phyloP scores from a whole-genome alignment of 2,113 vertebrate species.

The Ciconia maguari region DNA sequence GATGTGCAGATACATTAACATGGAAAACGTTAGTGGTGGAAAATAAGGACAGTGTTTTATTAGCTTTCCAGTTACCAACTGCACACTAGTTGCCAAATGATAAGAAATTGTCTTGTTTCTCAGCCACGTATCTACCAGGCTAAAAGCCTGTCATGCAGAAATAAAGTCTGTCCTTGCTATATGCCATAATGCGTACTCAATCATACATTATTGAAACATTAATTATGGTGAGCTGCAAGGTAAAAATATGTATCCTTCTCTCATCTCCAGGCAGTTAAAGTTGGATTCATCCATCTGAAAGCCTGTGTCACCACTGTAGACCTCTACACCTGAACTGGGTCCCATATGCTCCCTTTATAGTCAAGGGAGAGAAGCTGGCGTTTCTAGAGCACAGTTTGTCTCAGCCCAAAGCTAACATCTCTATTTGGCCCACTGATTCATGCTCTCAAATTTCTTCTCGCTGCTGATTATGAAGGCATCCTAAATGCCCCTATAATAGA shows the following conservation, averaged over 20 bases:
- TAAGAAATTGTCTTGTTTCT: background rate
- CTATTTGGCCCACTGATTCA: background rate
- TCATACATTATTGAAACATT: background rate
- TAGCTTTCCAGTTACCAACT: background rate
- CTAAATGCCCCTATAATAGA: background rate
- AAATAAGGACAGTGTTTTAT: background rate
- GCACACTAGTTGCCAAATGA: background rate
- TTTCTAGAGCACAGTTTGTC: background rate
- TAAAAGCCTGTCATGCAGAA: background rate
- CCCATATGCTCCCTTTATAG: background rate
- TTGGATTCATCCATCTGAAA: background rate
- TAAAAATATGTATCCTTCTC: background rate
- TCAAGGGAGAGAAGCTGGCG: background rate
- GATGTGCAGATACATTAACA: background rate
- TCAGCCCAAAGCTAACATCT: background rate
- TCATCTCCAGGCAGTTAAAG: background rate
- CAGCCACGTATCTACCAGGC: background rate
- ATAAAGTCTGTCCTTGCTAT: background rate
- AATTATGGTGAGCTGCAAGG: background rate
- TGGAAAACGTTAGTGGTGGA: background rate
- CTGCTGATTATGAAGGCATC: background rate
- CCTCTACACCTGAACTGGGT: background rate
- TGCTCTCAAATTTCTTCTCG: background rate
- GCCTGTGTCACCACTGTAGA: background rate
- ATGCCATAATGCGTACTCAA: background rate